Conservation (phyloP, 1,140 invertebrate genomes). For the Galendromus occidentalis region DNA sequence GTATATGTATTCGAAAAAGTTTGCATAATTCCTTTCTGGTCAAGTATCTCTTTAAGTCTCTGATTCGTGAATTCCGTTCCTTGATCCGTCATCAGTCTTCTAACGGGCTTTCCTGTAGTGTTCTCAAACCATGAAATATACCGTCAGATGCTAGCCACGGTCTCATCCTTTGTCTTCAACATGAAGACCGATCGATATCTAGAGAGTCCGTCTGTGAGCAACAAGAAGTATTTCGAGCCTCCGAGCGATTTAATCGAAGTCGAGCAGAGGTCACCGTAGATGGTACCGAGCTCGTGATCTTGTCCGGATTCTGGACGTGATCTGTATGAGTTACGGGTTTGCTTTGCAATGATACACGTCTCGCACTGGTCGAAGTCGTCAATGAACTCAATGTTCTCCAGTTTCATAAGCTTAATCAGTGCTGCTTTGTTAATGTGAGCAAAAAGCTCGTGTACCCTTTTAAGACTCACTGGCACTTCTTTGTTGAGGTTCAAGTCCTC, state of each 20-base stretch:
- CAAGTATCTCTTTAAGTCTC: not conserved
- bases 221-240: slow-evolving; percentile 15
- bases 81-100: not conserved
- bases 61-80: not conserved
- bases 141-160: not conserved
- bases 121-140: not conserved
- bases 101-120: not conserved
- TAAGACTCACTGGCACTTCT: too few relatives aligned
- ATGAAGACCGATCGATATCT: slow-evolving; percentile 15
- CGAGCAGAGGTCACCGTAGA: not conserved
- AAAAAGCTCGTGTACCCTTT: too few relatives aligned
- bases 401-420: too few relatives aligned
- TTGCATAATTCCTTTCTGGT: not conserved
- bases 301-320: too few relatives aligned
- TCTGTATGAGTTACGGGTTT: not conserved
- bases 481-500: too few relatives aligned
- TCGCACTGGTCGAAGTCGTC: too few relatives aligned
- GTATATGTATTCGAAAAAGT: too few relatives aligned
- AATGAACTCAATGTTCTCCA: too few relatives aligned
- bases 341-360: slow-evolving; percentile 1
- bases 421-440: too few relatives aligned
- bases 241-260: not conserved
- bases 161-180: slow-evolving; percentile 12
- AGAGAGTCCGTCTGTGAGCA: slow-evolving; percentile 17
- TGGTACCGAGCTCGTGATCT: too few relatives aligned